Evolutionary conservation across 2,113 vertebrate genomes (phyloP).

Genomic region (Megaptera novaeangliae): DNA sequence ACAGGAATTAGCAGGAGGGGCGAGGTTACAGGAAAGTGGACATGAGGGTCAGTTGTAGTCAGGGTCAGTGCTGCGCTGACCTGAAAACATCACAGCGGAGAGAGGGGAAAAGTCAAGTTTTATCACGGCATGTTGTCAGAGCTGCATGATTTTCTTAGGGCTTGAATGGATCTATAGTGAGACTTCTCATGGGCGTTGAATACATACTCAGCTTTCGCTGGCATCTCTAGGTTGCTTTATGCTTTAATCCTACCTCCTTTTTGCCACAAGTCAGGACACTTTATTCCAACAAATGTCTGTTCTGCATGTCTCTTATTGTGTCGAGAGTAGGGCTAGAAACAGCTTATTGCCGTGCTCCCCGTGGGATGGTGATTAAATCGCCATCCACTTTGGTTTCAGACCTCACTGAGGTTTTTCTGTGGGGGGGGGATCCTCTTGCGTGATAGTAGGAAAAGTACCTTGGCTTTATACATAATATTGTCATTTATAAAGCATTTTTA

Average conservation of each 20-base stretch:
- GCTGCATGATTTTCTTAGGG: background rate
- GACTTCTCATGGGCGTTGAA: background rate
- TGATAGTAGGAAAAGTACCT: background rate
- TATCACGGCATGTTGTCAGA: background rate
- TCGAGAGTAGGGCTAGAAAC: background rate
- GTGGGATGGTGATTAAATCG: background rate
- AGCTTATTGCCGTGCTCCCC: background rate
- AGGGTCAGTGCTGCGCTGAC: too few species aligned
- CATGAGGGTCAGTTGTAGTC: background rate
- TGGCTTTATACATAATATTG: background rate
- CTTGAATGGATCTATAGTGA: background rate
- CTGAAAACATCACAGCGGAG: background rate
- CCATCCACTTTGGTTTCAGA: background rate
- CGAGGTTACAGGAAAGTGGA: background rate
- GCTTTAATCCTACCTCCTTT: background rate
- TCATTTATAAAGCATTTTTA: background rate
- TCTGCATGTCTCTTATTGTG: background rate
- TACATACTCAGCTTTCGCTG: background rate
- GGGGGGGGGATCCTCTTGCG: background rate
- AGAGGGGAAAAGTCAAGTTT: rapidly evolving
- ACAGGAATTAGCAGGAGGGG: too few species aligned
- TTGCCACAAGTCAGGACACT: background rate
- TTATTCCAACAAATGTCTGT: background rate
- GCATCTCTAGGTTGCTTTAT: background rate
- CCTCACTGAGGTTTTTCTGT: background rate